phyloP scores from a whole-genome alignment of 37 sponge, comb jelly and placozoan genomes.

The Cliona cf. orientalis region DNA sequence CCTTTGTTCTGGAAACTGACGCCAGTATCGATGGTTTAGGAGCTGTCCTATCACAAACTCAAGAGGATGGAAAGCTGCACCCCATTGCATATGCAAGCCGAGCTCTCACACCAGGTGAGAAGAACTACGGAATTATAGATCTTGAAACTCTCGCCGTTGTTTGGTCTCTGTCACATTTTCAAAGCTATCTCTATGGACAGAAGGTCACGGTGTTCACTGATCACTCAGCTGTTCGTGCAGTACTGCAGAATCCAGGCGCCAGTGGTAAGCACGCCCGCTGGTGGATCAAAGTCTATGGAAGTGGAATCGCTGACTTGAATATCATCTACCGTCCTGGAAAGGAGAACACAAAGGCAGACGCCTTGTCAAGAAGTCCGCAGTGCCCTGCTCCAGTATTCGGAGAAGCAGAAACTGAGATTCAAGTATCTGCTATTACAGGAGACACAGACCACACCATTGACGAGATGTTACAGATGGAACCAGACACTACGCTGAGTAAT shows the following conservation, averaged over 20 bases:
- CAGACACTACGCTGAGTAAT: too few species aligned
- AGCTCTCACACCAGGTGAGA: slow-evolving; percentile 20
- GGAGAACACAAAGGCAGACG: slow-evolving; percentile 51
- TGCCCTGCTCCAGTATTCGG: too few species aligned
- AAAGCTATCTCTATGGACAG: slow-evolving; percentile 10
- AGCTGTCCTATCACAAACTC: slow-evolving; percentile 12
- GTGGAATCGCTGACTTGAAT: slow-evolving; percentile 12
- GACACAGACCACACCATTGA: too few species aligned
- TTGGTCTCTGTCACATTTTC: slow-evolving; percentile 13
- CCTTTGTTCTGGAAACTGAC: not conserved
- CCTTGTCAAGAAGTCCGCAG: slow-evolving; percentile 37
- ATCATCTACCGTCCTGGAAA: slow-evolving; percentile 35
- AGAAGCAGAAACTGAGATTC: too few species aligned
- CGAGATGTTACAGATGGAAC: too few species aligned
- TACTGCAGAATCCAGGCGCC: slow-evolving; percentile 36
- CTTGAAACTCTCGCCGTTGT: slow-evolving; percentile 41
- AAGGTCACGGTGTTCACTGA: slow-evolving; percentile 24
- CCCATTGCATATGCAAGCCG: slow-evolving; percentile 33
- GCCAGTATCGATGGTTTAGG: not conserved
- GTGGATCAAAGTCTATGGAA: slow-evolving; percentile 50
- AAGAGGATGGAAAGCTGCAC: not conserved
- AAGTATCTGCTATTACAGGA: too few species aligned
- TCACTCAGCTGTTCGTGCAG: slow-evolving; percentile 64
- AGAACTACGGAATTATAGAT: slow-evolving; percentile 16
- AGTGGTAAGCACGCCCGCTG: slow-evolving; percentile 63